A percentile compares a stretch with the other conserved stretches of the same genome.
Evolutionary conservation across 2,113 vertebrate genomes (phyloP).

Genomic region (Cyphomyrus plagiostoma): DNA sequence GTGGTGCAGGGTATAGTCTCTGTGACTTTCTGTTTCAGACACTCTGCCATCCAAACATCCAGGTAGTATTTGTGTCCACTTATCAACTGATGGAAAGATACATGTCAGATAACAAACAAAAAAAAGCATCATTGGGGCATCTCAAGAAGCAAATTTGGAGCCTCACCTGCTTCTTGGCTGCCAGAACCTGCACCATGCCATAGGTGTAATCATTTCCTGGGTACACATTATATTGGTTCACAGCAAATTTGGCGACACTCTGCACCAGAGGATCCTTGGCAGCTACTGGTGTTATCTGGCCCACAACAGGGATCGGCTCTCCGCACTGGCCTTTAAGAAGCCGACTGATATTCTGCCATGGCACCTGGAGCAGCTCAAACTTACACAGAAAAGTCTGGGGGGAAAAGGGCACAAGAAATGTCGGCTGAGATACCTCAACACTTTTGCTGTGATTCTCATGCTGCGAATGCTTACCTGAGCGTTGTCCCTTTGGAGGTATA

Average conservation of each 20-base stretch:
- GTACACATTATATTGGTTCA: conserved; percentile 3
- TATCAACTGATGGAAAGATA: background rate
- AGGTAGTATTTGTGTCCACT: conserved; percentile 3
- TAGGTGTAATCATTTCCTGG: background rate
- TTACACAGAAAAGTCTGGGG: background rate
- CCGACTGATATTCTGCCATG: background rate
- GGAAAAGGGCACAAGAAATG: background rate
- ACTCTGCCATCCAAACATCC: conserved; percentile 14
- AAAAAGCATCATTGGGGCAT: background rate
- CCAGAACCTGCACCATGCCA: background rate
- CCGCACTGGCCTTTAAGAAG: conserved; percentile 3
- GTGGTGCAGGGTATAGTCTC: background rate
- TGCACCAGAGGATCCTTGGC: conserved; percentile 6
- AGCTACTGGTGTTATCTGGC: background rate
- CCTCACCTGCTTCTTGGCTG: conserved; percentile 2
- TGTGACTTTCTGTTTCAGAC: background rate
- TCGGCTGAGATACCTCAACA: background rate
- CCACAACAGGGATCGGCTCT: background rate
- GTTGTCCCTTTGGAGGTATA: background rate
- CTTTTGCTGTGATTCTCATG: background rate
- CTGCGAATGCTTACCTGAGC: background rate
- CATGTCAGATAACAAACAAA: background rate
- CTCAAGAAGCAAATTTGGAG: background rate
- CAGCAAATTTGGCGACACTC: background rate
- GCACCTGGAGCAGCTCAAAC: conserved; percentile 1